Evolutionary conservation across 2,797 vertebrate species (phyloP), one percentile per base, ranked within the genome.

Genomic region (Chrysolophus pictus): DNA sequence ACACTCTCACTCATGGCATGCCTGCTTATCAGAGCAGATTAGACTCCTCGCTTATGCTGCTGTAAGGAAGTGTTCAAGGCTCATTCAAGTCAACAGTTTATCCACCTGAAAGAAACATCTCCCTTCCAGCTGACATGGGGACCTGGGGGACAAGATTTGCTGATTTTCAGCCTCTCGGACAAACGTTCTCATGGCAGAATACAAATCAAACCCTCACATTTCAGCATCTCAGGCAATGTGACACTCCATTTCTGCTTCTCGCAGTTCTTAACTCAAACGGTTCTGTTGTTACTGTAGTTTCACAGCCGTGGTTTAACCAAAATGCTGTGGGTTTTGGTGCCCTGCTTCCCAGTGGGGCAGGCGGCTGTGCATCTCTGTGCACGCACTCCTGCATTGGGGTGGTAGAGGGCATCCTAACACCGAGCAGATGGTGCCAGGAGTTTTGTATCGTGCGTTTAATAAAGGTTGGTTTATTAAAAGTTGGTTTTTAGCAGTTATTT

Each of bases 361-460:
- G 51, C 28, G 16, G 75, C 53, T 35, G 55, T 2, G 67, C 35
- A 86, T 5, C 44, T 41, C 49, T 19, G 2, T 2, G 5, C 24
- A 87, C 44, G 77, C 85, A 88, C 64, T 63, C 22, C 76, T 77
- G 21, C 23, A 62, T 51, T 16, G 62, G 11, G 74, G 69, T 87
- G 94, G 67, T 72, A 81, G 74, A 81, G 86, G 79, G 59, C 70
- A 81, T 60, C 88, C 78, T 86, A 72, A 71, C 87, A 72, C 74
- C 5, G 53, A 79, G 2, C 10, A 24, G 49, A 1, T 4, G 8
- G 5, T 6, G 58, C 49, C 6, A 41, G 79, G 7, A 11, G 7
- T 91, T 94, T 96, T 91, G 51, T 88, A 93, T 84, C 29, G 3
- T 14, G 6, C 31, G 22, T 55, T 81, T 28, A 97, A 94, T 97